Evolutionary conservation across 23 tunicate genomes (phyloP).

Genomic region (Trididemnum clinides): DNA sequence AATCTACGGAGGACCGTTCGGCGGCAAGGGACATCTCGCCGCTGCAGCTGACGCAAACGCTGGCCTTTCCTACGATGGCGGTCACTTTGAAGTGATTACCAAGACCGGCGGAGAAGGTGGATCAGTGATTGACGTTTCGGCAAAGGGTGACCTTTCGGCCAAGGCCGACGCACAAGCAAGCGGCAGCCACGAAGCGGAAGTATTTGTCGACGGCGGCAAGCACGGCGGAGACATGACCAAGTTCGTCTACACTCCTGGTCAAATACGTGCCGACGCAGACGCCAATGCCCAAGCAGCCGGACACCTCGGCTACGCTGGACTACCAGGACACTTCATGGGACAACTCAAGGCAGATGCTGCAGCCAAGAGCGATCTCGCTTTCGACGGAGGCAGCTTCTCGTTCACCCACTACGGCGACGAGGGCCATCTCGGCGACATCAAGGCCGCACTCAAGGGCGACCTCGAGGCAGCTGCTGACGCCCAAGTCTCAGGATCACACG

Average conservation of each 20-base stretch:
- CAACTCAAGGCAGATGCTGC: neutral
- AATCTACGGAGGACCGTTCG: neutral
- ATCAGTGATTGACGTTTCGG: neutral
- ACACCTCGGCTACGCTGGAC: neutral
- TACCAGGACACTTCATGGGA: neutral
- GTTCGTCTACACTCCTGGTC: conserved; percentile 6
- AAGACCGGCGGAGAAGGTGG: conserved; percentile 11
- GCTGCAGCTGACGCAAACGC: neutral
- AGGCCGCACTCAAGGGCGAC: conserved; percentile 14
- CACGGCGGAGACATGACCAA: neutral
- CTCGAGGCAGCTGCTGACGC: neutral
- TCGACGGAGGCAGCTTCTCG: neutral
- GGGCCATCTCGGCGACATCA: neutral
- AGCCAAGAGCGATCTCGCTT: conserved; percentile 5
- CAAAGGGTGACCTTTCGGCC: conserved; percentile 1
- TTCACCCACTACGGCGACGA: neutral
- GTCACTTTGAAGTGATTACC: conserved; percentile 14
- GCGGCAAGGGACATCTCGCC: neutral
- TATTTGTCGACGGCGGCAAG: neutral
- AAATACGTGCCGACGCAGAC: neutral
- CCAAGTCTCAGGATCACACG: neutral
- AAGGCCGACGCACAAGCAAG: conserved; percentile 4
- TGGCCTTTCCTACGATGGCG: neutral
- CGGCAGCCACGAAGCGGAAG: conserved; percentile 17
- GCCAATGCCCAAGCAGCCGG: neutral